Evolutionary conservation across 2,113 vertebrate genomes (phyloP), one percentile per base, ranked within the genome.

Genomic region (Toxotes jaculatrix): DNA sequence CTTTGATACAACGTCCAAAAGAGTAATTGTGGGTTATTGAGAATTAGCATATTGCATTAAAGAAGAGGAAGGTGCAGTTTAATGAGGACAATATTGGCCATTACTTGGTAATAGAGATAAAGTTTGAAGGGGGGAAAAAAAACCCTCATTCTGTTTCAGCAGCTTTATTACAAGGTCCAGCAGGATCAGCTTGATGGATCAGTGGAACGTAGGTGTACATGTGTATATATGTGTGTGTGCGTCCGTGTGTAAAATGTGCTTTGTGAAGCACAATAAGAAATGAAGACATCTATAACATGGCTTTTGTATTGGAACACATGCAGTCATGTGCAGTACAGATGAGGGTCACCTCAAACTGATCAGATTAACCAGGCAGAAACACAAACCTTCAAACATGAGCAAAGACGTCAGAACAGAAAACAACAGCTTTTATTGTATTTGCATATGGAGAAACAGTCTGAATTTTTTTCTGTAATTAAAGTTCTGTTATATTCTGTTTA

Each of bases 11-110:
- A 42, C 1, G 19, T 31, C 55, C 53, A 1, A 70, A 57, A 77
- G 49, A 59, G 43, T 43, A 12, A 32, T 60, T 74, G 59, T 21
- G n/a, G 31, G 34, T 79, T 65, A 74, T 65, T 64, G 62, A 59
- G 23, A 49, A 23, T 79, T 59, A 61, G 51, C 16, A 49, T 51
- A 34, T 83, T 12, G 38, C 42, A 55, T 68, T 45, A 63, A 71
- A 21, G 9, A 49, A 34, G 5, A 42, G 45, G 36, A 62, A 10
- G 17, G 4, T 31, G 36, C 14, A 32, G 17, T 67, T 74, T 42
- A 7, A 59, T 51, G 3, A 49, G 27, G n/a, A 1, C 7, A 31
- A 36, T 61, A 67, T 7, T 53, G 45, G 13, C 36, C 36, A 45
- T 61, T 60, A 36, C 34, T 80, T 27, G 2, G 5, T 47, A 56